These are phyloP conservation scores for Seladonia tumulorum DNA, from an alignment of 2,888 invertebrate species.

Conservation along the genomic window DNA sequence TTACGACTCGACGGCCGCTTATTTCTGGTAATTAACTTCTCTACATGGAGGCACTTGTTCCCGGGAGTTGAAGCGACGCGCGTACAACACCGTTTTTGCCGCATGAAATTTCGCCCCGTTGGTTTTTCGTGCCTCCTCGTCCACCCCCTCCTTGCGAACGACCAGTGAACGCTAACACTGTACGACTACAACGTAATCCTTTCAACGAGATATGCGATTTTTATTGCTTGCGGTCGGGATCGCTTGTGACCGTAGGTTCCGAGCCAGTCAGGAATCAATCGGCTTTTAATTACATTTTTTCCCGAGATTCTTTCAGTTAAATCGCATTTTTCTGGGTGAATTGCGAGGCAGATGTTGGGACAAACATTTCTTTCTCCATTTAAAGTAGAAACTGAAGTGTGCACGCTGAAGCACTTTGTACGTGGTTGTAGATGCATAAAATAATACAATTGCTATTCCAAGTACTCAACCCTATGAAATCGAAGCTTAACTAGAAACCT, in stretches of 20 bases:
- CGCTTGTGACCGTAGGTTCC: not conserved
- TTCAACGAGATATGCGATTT: conserved; percentile 30
- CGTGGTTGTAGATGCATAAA: no score
- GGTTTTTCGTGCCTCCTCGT: conserved; percentile 39
- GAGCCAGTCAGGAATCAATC: not conserved
- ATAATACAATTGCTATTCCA: no score
- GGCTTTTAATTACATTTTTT: not conserved
- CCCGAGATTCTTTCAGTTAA: not conserved
- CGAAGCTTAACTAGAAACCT: no score
- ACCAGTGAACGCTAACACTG: conserved; percentile 12
- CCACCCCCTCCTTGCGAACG: not conserved
- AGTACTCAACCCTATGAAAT: no score
- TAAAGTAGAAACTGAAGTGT: not conserved
- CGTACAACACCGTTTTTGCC: conserved; percentile 58
- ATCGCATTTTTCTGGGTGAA: not conserved
- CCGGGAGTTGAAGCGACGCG: conserved; percentile 56
- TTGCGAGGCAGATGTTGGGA: not conserved
- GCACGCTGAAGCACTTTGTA: not conserved
- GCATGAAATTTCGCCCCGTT: conserved; percentile 50
- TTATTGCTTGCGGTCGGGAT: not conserved
- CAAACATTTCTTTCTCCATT: not conserved
- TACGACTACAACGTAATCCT: conserved; percentile 48
- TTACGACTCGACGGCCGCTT: conserved; percentile 55
- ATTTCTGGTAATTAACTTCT: conserved; percentile 59
- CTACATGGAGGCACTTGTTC: conserved; percentile 57